Evolutionary conservation across 2,888 invertebrate species (phyloP).

Genomic region (Chymomyza amoena): DNA sequence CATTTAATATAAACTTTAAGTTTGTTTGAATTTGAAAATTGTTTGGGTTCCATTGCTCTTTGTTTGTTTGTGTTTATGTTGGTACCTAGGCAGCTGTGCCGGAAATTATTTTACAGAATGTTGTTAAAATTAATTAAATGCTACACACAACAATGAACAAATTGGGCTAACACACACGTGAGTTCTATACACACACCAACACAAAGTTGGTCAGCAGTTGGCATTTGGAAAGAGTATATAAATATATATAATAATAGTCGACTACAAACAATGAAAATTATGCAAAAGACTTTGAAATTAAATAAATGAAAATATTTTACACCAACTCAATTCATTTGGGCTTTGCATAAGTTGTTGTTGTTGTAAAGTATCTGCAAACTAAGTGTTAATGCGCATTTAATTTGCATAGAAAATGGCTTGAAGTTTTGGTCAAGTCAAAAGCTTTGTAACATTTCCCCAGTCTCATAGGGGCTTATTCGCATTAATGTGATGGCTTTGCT

Average conservation of each 20-base stretch:
- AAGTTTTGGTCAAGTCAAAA: slow-evolving; percentile 25
- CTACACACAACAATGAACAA: neutral
- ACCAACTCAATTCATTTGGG: slow-evolving; percentile 44
- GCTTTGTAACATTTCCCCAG: neutral
- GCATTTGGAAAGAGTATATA: neutral
- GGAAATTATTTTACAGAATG: slow-evolving; percentile 3
- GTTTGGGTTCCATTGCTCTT: neutral
- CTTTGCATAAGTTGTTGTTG: slow-evolving; percentile 52
- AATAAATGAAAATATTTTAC: neutral
- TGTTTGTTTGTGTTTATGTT: neutral
- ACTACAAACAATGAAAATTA: neutral
- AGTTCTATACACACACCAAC: neutral
- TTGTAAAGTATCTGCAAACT: slow-evolving; percentile 6
- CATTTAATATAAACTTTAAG: neutral
- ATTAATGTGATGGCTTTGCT: neutral
- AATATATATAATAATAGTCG: too few relatives aligned
- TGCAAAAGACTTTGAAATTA: slow-evolving; percentile 31
- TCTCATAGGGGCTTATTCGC: neutral
- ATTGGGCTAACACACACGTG: neutral
- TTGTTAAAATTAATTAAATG: slow-evolving; percentile 1
- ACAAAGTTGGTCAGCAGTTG: neutral
- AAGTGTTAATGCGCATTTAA: slow-evolving; percentile 57
- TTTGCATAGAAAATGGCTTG: slow-evolving; percentile 57
- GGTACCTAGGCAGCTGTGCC: neutral
- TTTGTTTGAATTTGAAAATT: neutral